Conservation (phyloP, 2,113 vertebrate species). For the Micromys minutus region DNA sequence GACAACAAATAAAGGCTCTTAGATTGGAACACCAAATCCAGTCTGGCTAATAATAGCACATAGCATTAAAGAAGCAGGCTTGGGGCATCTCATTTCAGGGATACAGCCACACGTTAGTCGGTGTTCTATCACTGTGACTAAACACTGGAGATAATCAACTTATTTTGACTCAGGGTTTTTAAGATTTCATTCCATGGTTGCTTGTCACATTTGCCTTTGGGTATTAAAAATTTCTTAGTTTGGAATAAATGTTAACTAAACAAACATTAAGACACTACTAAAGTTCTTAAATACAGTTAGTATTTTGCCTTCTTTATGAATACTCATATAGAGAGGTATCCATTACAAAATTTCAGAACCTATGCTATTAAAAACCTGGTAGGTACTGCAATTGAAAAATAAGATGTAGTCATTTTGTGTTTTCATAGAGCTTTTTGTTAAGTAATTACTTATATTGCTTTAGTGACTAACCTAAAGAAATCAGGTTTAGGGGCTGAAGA, state of each 20-base stretch:
- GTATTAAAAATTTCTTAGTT: neutral
- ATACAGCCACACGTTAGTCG: neutral
- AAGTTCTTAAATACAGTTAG: neutral
- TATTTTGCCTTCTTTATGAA: neutral
- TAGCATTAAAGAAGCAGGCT: neutral
- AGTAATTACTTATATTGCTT: slow-evolving; percentile 8
- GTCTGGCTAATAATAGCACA: neutral
- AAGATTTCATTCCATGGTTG: neutral
- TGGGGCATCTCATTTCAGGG: neutral
- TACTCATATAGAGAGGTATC: neutral
- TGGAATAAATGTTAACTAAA: neutral
- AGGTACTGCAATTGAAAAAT: neutral
- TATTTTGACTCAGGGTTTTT: neutral
- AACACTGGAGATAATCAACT: neutral
- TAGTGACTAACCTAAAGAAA: slow-evolving; percentile 18
- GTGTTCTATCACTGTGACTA: neutral
- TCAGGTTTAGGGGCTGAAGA: neutral
- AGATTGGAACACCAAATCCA: neutral
- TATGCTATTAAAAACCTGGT: neutral
- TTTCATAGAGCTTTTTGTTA: slow-evolving; percentile 6
- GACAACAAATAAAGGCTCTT: neutral
- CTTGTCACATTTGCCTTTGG: neutral
- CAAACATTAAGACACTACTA: neutral
- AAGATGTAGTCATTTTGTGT: neutral
- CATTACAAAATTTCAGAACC: neutral